Percentiles rank a stretch among this genome's conserved stretches.
phyloP scores from a whole-genome alignment of 2,113 vertebrate species.

The Anhinga rufa region DNA sequence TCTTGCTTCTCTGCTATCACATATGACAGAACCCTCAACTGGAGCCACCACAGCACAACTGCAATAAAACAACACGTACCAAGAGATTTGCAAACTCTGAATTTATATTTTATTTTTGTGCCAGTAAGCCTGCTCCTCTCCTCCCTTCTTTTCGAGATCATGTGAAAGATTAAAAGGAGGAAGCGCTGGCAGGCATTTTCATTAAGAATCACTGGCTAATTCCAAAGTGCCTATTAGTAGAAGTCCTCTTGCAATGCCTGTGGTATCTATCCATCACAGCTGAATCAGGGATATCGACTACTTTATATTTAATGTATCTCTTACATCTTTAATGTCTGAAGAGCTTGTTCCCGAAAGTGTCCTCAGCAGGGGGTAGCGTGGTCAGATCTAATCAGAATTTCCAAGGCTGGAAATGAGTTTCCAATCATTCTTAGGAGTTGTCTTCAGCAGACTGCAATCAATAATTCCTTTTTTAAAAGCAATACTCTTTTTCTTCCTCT shows the following conservation, averaged over 20 bases:
- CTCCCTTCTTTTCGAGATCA: background rate
- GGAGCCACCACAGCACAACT: background rate
- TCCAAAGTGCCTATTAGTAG: background rate
- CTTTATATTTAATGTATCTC: conserved; percentile 18
- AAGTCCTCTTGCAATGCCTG: background rate
- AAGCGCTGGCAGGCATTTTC: background rate
- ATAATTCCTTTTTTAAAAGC: background rate
- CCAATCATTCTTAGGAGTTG: background rate
- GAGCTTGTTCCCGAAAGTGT: conserved; percentile 34
- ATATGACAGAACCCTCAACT: background rate
- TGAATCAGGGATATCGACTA: background rate
- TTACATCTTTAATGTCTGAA: conserved; percentile 36
- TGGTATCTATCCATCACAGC: background rate
- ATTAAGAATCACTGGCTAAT: background rate
- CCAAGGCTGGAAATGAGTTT: conserved; percentile 15
- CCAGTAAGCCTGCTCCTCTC: background rate
- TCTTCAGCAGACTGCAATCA: background rate
- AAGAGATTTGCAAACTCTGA: background rate
- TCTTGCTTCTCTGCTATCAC: background rate
- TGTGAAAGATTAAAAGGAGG: background rate
- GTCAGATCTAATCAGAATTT: conserved; percentile 15
- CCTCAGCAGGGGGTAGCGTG: background rate
- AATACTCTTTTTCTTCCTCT: background rate
- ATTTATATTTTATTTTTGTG: background rate
- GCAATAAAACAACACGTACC: background rate